A percentile compares a stretch with the other conserved stretches of the same genome.
Conservation (phyloP, 2,797 vertebrate species). For the Mustela erminea region DNA sequence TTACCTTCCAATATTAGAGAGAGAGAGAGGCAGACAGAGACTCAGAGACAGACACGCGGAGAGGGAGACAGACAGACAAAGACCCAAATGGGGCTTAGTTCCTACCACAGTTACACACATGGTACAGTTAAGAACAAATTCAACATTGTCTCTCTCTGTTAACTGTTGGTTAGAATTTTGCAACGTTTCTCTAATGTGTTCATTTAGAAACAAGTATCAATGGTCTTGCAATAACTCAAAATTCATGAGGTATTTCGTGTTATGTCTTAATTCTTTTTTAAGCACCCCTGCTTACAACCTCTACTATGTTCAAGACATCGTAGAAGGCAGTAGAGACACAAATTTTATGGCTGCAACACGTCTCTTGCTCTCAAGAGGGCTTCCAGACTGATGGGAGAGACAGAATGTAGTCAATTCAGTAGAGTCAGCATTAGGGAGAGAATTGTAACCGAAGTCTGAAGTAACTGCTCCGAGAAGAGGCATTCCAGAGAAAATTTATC, state of each 20-base stretch:
- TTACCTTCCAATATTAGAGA: not conserved
- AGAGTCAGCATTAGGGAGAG: not conserved
- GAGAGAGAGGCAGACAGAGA: not conserved
- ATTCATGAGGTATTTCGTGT: not conserved
- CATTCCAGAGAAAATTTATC: not conserved
- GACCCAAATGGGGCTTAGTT: not conserved
- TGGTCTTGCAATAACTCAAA: not conserved
- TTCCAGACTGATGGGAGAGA: not conserved
- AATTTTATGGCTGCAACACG: not conserved
- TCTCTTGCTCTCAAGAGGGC: not conserved
- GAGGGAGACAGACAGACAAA: not conserved
- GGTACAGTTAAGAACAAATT: not conserved
- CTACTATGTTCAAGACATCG: not conserved
- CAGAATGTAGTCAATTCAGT: not conserved
- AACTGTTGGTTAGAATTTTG: not conserved
- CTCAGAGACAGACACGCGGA: not conserved
- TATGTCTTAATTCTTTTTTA: not conserved
- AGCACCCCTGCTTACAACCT: not conserved
- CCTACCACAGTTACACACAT: not conserved
- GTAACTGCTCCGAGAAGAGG: not conserved
- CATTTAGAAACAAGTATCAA: not conserved
- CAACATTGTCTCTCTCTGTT: not conserved
- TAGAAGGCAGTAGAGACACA: not conserved
- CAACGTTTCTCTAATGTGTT: not conserved
- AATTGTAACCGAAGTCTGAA: accelerated